Conservation (phyloP, 2,113 vertebrate genomes). For the Myrmophylax atrothorax region DNA sequence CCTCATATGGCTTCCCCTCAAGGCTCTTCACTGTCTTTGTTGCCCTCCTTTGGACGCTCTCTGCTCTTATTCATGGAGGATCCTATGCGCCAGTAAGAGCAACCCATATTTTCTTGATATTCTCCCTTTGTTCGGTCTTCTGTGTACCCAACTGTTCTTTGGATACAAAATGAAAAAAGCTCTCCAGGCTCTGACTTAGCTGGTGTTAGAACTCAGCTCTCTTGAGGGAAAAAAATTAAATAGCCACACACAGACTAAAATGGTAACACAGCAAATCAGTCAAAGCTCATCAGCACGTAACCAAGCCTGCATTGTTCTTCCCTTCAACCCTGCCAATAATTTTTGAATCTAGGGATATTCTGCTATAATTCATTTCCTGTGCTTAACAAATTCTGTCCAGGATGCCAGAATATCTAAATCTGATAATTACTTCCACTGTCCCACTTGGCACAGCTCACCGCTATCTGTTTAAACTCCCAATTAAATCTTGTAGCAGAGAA, state of each 20-base stretch:
- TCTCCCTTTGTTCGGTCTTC: constrained; percentile 22
- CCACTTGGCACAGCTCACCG: background rate
- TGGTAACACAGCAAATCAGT: constrained; percentile 20
- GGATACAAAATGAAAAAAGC: background rate
- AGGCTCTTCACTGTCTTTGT: background rate
- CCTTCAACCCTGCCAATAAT: constrained; percentile 30
- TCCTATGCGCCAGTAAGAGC: background rate
- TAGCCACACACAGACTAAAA: constrained; percentile 59
- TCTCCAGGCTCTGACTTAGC: constrained; percentile 23
- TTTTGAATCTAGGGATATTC: constrained; percentile 39
- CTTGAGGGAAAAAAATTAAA: constrained; percentile 49
- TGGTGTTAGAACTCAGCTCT: constrained; percentile 33
- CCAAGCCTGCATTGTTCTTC: constrained; percentile 47
- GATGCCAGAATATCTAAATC: constrained; percentile 54
- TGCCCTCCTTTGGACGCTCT: background rate
- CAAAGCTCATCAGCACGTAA: constrained; percentile 37
- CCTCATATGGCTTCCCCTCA: background rate
- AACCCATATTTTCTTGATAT: constrained; percentile 39
- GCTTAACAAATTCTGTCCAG: constrained; percentile 8
- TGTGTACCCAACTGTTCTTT: constrained; percentile 19
- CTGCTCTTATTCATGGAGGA: background rate
- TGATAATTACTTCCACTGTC: constrained; percentile 55
- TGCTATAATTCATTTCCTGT: constrained; percentile 56
- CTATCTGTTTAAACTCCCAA: constrained; percentile 5
- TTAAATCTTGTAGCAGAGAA: background rate